Percentiles rank a stretch among this genome's conserved stretches.
These are phyloP conservation scores for Chiloscyllium plagiosum DNA, from an alignment of 2,113 vertebrate genomes.

Conservation along the genomic window DNA sequence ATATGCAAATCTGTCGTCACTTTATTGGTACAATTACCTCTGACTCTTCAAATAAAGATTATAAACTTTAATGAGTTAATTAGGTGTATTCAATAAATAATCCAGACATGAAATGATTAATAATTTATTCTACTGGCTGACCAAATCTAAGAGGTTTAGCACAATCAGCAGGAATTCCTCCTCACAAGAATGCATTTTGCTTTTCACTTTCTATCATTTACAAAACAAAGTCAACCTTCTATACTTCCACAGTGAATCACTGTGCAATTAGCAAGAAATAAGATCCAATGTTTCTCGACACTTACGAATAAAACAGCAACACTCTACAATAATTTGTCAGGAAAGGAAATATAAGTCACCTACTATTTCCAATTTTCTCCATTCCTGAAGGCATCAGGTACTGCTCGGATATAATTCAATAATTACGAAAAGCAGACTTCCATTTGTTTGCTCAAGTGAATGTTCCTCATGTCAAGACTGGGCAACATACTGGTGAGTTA, in stretches of 20 bases:
- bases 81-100: not conserved
- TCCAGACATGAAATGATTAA: not conserved
- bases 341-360: not conserved
- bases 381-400: not conserved
- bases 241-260: not conserved
- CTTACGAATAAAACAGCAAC: not conserved
- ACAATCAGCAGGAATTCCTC: not conserved
- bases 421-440: not conserved
- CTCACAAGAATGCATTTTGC: not conserved
- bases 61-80: not conserved
- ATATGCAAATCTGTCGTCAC: not conserved
- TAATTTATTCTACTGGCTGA: not conserved
- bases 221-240: not conserved
- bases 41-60: not conserved
- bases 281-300: not conserved
- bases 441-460: not conserved
- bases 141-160: not conserved
- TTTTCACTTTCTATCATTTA: conserved; percentile 5
- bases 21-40: not conserved
- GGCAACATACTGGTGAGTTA: not conserved
- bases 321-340: not conserved
- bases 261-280: too few relatives aligned
- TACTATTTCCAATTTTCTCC: not conserved
- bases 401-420: not conserved
- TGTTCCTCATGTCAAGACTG: not conserved